Evolutionary conservation across 2,797 vertebrate genomes (phyloP), one percentile per base, ranked within the genome.

Genomic region (Pogonophryne albipinna): DNA sequence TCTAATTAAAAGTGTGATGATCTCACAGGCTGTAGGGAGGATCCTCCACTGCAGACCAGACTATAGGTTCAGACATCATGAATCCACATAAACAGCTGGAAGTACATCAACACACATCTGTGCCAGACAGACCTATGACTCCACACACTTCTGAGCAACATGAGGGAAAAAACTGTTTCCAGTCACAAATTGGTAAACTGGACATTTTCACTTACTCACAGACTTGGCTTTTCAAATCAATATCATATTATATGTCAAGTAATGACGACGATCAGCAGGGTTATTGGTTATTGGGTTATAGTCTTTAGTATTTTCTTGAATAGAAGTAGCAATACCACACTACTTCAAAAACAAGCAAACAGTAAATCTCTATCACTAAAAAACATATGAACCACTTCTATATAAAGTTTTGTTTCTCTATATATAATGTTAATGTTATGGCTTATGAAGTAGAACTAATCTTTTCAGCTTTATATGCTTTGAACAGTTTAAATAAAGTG

Each of bases 1-100:
- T 86, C 82, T 86, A 86, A 88, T 92, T 90, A 89, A 84, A 91
- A 71, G 38, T 73, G 76, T 82, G 84, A 76, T 91, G 93, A 94
- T 69, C 80, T 93, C 86, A 93, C 82, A 82, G 80, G 72, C 74
- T 78, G 45, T 3, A 80, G 90, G 91, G 91, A 92, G 91, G 89
- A 62, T 81, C 90, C 85, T 87, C 52, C 38, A 19, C 62, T 9
- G 52, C 52, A 57, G 66, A 15, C 62, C 41, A 41, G 70, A 68
- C 69, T 85, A 64, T 23, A 47, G 60, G 82, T 87, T 83, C 87
- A 88, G 92, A 90, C 92, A 61, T 45, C 74, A 66, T 47, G 65
- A 73, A 52, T 90, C 60, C 80, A 69, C 78, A 76, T 77, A 86
- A 87, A 92, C 87, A 85, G 74, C 85, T 93, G 92, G 91, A 92